phyloP scores from a whole-genome alignment of 2,113 vertebrate species.

The Erythrolamprus reginae region DNA sequence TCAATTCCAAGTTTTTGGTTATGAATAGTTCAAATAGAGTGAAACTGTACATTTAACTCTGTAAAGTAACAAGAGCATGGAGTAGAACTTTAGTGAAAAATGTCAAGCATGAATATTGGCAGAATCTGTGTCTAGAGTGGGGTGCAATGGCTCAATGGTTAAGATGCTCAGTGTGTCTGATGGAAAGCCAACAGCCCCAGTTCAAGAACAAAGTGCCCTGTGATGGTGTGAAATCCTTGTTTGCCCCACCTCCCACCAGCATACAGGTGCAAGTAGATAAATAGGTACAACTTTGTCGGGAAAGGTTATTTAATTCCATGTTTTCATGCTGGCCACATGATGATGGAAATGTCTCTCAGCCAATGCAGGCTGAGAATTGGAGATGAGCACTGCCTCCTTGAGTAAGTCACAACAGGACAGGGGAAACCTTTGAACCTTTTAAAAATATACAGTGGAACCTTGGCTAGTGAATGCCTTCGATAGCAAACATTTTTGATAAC shows the following conservation, averaged over 20 bases:
- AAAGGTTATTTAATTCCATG: background rate
- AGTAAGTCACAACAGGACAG: background rate
- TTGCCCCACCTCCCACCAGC: background rate
- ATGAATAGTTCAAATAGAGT: background rate
- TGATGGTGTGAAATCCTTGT: background rate
- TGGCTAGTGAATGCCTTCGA: too few species aligned
- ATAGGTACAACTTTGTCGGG: background rate
- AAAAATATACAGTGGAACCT: too few species aligned
- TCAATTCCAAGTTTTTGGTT: background rate
- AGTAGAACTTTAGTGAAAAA: background rate
- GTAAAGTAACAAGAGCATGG: background rate
- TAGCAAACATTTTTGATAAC: too few species aligned
- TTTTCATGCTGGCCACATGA: background rate
- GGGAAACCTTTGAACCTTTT: background rate
- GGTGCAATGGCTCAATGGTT: background rate
- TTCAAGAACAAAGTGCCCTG: background rate
- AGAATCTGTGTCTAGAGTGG: background rate
- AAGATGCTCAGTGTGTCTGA: background rate
- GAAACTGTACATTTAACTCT: background rate
- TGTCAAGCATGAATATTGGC: background rate
- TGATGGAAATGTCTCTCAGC: background rate
- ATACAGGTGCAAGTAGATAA: background rate
- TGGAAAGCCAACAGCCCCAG: background rate
- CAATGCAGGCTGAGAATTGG: background rate
- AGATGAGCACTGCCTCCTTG: background rate